Conservation (phyloP, 2,888 invertebrate genomes). For the Ochropleura plecta region DNA sequence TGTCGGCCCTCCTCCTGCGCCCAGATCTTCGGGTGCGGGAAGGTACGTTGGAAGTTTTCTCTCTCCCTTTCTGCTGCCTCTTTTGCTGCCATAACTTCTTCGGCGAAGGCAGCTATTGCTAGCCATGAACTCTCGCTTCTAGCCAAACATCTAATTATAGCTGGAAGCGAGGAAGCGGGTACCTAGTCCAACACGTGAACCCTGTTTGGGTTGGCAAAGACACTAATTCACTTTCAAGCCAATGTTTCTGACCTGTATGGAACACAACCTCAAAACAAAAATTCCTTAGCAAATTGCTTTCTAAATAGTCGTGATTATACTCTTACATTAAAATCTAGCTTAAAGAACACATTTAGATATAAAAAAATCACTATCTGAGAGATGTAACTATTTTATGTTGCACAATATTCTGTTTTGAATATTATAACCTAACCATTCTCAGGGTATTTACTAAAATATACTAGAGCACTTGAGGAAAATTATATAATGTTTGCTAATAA, state of each 20-base stretch:
- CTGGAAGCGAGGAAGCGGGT: too few relatives aligned
- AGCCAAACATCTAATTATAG: too few relatives aligned
- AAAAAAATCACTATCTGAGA: not conserved
- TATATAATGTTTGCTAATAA: not conserved
- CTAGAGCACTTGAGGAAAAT: conserved; percentile 4
- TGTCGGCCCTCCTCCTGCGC: too few relatives aligned
- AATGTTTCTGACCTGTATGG: not conserved
- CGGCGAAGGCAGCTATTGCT: too few relatives aligned
- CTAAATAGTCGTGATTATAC: not conserved
- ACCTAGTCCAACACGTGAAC: too few relatives aligned
- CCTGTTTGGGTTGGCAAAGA: not conserved
- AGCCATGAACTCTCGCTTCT: too few relatives aligned
- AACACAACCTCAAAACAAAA: not conserved
- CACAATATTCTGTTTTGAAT: not conserved
- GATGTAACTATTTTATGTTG: not conserved
- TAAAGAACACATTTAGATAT: not conserved
- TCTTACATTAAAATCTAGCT: not conserved
- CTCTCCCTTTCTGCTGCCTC: too few relatives aligned
- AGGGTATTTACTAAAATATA: conserved; percentile 19
- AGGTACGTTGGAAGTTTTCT: too few relatives aligned
- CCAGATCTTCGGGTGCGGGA: too few relatives aligned
- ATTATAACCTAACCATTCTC: not conserved
- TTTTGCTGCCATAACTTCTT: too few relatives aligned
- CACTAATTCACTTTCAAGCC: not conserved
- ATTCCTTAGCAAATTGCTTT: not conserved